Evolutionary conservation across 2,888 invertebrate species (phyloP).

Genomic region (Limnephilus lunatus): DNA sequence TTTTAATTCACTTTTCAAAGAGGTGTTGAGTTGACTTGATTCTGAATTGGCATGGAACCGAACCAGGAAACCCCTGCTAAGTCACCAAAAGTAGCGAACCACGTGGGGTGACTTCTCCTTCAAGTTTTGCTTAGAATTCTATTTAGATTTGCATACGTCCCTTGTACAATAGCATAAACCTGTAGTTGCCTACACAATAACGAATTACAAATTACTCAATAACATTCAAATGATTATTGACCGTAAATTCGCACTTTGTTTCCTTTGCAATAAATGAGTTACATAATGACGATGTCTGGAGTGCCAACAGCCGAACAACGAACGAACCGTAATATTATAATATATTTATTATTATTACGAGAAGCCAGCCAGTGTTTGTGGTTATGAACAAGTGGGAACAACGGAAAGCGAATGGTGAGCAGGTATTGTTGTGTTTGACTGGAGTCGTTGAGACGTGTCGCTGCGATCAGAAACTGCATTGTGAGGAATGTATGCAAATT

Average conservation of each 20-base stretch:
- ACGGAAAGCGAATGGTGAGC: slow-evolving; percentile 35
- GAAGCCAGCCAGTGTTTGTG: neutral
- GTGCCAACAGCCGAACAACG: neutral
- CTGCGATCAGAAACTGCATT: neutral
- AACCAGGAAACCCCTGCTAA: too few species aligned
- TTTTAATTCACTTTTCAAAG: too few species aligned
- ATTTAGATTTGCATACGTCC: too few species aligned
- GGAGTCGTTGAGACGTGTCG: slow-evolving; percentile 4
- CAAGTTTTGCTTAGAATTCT: too few species aligned
- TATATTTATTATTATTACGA: neutral
- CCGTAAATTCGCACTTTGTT: neutral
- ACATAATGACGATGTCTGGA: neutral
- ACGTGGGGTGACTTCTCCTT: too few species aligned
- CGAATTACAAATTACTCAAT: neutral
- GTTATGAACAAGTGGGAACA: slow-evolving; percentile 8
- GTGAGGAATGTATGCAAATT: slow-evolving; percentile 28
- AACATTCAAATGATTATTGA: neutral
- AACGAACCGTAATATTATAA: neutral
- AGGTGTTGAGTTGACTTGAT: too few species aligned
- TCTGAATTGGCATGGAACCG: too few species aligned
- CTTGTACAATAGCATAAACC: too few species aligned
- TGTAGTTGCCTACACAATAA: neutral
- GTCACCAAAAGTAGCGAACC: too few species aligned
- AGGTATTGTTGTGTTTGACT: slow-evolving; percentile 41
- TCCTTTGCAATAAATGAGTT: neutral